Evolutionary conservation across 2,113 vertebrate genomes (phyloP).

Genomic region (Tragelaphus strepsiceros): DNA sequence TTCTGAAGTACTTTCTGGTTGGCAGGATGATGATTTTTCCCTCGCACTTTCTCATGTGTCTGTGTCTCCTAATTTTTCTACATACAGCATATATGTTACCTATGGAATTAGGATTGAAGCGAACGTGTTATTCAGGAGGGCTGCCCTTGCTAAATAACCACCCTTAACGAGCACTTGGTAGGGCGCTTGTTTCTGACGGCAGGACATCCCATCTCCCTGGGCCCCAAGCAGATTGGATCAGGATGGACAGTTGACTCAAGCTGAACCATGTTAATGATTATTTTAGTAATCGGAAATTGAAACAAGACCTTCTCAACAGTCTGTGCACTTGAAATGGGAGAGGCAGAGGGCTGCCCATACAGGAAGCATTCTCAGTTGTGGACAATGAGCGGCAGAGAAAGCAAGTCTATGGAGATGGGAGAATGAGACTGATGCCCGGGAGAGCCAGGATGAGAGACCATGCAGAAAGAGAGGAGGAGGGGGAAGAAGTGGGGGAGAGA

Average conservation of each 20-base stretch:
- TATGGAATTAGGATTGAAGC: not conserved
- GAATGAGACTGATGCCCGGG: not conserved
- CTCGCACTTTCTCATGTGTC: not conserved
- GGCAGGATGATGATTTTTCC: not conserved
- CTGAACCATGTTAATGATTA: not conserved
- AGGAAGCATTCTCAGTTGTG: not conserved
- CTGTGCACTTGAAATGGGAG: not conserved
- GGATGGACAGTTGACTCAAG: not conserved
- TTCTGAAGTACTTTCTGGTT: not conserved
- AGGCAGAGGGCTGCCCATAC: not conserved
- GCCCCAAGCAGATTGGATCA: not conserved
- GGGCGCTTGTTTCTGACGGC: not conserved
- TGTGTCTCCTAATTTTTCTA: not conserved
- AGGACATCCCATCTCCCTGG: not conserved
- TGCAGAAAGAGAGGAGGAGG: not conserved
- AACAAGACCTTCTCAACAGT: not conserved
- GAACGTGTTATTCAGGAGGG: not conserved
- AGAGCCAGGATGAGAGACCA: not conserved
- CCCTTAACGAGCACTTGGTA: not conserved
- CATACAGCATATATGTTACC: not conserved
- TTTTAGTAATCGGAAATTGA: not conserved
- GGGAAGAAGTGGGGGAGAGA: not conserved
- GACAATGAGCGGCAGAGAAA: not conserved
- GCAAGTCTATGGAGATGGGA: not conserved
- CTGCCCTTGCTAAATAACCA: not conserved